Percentiles rank a stretch among this genome's conserved stretches.
phyloP scores from a whole-genome alignment of 2,888 invertebrate genomes.

The Parnassius smintheus region DNA sequence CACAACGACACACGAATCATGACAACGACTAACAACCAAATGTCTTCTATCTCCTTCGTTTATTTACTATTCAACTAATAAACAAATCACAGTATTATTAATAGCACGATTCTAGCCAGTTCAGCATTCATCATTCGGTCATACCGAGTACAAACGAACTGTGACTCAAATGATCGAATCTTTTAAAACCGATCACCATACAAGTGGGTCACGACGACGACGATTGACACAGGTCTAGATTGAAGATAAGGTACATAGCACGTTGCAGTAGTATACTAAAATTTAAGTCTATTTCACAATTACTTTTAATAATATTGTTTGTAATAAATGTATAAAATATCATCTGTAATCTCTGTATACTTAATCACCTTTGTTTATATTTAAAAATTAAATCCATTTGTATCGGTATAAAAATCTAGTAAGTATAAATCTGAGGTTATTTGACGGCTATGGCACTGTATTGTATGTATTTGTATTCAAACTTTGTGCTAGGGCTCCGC shows the following conservation, averaged over 20 bases:
- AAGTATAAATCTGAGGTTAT: conserved; percentile 80
- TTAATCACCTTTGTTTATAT: conserved; percentile 80
- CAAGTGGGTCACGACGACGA: too few relatives aligned
- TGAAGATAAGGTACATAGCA: conserved; percentile 55
- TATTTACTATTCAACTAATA: too few relatives aligned
- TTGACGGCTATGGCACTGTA: conserved; percentile 77
- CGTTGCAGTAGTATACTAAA: conserved; percentile 66
- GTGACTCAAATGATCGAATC: too few relatives aligned
- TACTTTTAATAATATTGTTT: conserved; percentile 78
- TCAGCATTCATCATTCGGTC: too few relatives aligned
- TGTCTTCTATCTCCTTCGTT: too few relatives aligned
- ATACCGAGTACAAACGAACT: too few relatives aligned
- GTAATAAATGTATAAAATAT: conserved; percentile 82
- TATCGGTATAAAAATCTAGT: conserved; percentile 81
- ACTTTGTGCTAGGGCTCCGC: conserved; percentile 61
- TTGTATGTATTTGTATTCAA: conserved; percentile 70
- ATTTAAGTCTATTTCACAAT: conserved; percentile 77
- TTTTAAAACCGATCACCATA: too few relatives aligned
- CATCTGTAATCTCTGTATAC: conserved; percentile 82
- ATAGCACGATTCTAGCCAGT: too few relatives aligned
- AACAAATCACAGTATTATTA: too few relatives aligned
- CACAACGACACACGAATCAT: too few relatives aligned
- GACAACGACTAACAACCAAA: too few relatives aligned
- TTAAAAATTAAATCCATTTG: conserved; percentile 82
- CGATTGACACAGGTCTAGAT: conserved; percentile 5